phyloP scores from a whole-genome alignment of 2,113 vertebrate genomes.

The Anolis sagrei region DNA sequence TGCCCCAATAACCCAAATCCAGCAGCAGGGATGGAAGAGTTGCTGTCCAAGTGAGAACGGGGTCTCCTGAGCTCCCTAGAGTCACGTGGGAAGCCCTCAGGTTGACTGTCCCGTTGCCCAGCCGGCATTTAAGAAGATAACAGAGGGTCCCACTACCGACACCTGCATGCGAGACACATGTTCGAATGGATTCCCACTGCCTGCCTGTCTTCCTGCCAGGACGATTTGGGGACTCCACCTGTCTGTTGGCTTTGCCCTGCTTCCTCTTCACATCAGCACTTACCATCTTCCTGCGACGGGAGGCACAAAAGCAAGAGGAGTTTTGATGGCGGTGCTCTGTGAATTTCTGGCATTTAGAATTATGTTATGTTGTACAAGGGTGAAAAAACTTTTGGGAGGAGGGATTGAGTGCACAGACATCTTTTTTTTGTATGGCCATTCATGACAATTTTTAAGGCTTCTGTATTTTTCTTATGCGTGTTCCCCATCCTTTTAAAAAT shows the following conservation, averaged over 20 bases:
- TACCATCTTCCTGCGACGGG: not conserved
- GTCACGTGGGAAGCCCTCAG: not conserved
- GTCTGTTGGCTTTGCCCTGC: not conserved
- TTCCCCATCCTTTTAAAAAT: not conserved
- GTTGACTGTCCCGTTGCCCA: not conserved
- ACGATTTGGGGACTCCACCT: not conserved
- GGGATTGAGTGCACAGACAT: not conserved
- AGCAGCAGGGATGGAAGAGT: not conserved
- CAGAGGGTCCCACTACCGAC: not conserved
- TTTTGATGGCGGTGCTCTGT: not conserved
- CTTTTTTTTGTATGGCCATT: conserved; percentile 16
- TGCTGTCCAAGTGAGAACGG: not conserved
- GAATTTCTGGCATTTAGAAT: conserved; percentile 13
- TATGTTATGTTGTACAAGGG: conserved; percentile 12
- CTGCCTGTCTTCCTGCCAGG: conserved; percentile 3
- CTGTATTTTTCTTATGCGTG: conserved; percentile 14
- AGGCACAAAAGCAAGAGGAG: not conserved
- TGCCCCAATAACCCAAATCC: not conserved
- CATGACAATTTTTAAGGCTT: conserved; percentile 18
- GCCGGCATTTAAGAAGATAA: not conserved
- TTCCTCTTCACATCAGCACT: not conserved
- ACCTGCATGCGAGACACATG: not conserved
- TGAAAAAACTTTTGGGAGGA: not conserved
- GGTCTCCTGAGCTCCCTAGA: not conserved
- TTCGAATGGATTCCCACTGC: not conserved